A percentile compares a stretch with the other conserved stretches of the same genome.
These are phyloP conservation scores for Poecilia latipinna DNA, from an alignment of 2,113 vertebrate species.

Conservation along the genomic window DNA sequence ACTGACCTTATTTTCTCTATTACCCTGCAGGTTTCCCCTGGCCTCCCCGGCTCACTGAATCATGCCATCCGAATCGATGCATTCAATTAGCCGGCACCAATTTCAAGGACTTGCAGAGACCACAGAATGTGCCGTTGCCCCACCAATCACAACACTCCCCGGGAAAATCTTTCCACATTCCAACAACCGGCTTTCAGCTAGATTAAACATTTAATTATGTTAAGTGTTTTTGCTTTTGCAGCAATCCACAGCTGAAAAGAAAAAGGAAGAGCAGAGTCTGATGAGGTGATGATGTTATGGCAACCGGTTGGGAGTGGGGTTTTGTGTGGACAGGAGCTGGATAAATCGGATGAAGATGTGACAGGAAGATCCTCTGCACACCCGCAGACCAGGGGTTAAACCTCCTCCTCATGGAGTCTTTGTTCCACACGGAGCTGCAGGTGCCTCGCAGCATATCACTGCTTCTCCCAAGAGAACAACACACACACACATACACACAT, in stretches of 20 bases:
- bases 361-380: neutral
- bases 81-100: constrained; percentile 49
- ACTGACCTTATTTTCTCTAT: constrained; percentile 58
- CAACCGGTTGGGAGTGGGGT: neutral
- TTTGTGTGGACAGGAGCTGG: neutral
- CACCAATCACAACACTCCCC: constrained; percentile 16
- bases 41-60: constrained; percentile 41
- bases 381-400: constrained; percentile 5
- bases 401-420: constrained; percentile 5
- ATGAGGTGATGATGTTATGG: neutral
- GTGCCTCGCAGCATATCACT: constrained; percentile 28
- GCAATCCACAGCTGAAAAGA: constrained; percentile 9
- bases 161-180: constrained; percentile 31
- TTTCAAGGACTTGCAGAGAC: constrained; percentile 35
- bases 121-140: neutral
- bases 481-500: neutral
- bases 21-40: constrained; percentile 50
- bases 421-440: constrained; percentile 22
- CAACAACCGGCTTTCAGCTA: constrained; percentile 17
- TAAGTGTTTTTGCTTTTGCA: constrained; percentile 34
- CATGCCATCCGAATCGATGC: constrained; percentile 50
- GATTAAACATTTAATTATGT: constrained; percentile 57
- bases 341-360: constrained; percentile 33
- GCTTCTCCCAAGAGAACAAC: constrained; percentile 17
- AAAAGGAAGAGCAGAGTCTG: neutral